Percentiles rank a stretch among this genome's conserved stretches.
phyloP scores from a whole-genome alignment of 2,888 invertebrate genomes.

The Idaea aversata region DNA sequence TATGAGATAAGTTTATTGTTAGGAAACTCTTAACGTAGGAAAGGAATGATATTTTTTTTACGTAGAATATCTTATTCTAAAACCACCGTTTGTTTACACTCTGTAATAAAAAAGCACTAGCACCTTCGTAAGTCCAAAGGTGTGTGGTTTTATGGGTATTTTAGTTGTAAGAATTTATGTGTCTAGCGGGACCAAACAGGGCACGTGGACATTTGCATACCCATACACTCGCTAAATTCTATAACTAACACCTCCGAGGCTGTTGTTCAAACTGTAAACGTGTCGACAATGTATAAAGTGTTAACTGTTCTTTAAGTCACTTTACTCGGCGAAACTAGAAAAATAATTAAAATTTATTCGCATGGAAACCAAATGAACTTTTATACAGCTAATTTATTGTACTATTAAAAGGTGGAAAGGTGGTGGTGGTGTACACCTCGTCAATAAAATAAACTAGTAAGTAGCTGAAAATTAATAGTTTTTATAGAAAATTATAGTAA shows the following conservation, averaged over 20 bases:
- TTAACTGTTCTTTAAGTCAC: neutral
- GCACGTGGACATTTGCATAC: conserved; percentile 29
- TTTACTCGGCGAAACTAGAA: conserved; percentile 1
- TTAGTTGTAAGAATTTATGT: conserved; percentile 13
- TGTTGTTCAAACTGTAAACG: neutral
- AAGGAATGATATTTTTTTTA: too few relatives aligned
- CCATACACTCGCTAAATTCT: conserved; percentile 23
- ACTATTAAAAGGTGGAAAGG: neutral
- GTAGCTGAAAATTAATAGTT: neutral
- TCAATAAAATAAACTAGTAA: neutral
- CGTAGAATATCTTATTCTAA: neutral
- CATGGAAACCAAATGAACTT: neutral
- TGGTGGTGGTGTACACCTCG: neutral
- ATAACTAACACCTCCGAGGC: conserved; percentile 22
- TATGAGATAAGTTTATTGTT: neutral
- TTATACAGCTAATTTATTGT: neutral
- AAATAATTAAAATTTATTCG: neutral
- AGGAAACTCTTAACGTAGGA: too few relatives aligned
- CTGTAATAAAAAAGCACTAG: neutral
- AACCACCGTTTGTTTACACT: neutral
- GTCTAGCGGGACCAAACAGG: conserved; percentile 22
- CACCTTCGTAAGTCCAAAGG: conserved; percentile 2
- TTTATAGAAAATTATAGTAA: neutral
- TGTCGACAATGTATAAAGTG: neutral
- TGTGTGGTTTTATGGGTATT: conserved; percentile 4